These are phyloP conservation scores for Naja naja DNA, from an alignment of 2,113 vertebrate species.

Conservation along the genomic window DNA sequence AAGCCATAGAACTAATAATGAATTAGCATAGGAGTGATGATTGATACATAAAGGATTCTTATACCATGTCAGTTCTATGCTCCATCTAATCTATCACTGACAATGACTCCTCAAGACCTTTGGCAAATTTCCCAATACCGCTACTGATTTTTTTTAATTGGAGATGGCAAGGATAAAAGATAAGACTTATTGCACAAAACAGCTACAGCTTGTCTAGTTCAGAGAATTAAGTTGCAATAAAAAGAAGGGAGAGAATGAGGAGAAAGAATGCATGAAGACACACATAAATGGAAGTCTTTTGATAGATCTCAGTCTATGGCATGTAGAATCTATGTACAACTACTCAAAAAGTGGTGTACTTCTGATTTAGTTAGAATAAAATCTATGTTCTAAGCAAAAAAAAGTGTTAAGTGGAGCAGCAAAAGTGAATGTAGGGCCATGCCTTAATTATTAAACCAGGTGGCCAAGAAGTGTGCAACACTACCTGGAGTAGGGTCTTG, in stretches of 20 bases:
- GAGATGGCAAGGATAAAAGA: neutral
- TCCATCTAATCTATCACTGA: neutral
- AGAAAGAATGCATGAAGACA: neutral
- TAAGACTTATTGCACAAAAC: neutral
- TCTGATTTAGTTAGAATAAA: neutral
- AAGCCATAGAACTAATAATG: neutral
- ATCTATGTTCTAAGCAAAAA: neutral
- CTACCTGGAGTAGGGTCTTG: neutral
- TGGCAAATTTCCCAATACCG: neutral
- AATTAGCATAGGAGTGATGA: neutral
- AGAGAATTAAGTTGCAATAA: neutral
- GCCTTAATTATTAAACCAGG: neutral
- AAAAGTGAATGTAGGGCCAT: neutral
- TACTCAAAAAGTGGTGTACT: neutral
- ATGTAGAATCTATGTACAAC: neutral
- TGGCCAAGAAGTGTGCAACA: neutral
- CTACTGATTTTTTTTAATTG: neutral
- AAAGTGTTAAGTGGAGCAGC: neutral
- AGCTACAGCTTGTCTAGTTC: neutral
- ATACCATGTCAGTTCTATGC: neutral
- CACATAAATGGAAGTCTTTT: neutral
- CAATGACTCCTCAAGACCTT: neutral
- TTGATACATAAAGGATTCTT: neutral
- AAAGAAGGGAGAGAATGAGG: neutral
- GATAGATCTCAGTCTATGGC: neutral